Evolutionary conservation across 2,888 invertebrate genomes (phyloP), one percentile per base, ranked within the genome.

Genomic region (Glaucopsyche alexis): DNA sequence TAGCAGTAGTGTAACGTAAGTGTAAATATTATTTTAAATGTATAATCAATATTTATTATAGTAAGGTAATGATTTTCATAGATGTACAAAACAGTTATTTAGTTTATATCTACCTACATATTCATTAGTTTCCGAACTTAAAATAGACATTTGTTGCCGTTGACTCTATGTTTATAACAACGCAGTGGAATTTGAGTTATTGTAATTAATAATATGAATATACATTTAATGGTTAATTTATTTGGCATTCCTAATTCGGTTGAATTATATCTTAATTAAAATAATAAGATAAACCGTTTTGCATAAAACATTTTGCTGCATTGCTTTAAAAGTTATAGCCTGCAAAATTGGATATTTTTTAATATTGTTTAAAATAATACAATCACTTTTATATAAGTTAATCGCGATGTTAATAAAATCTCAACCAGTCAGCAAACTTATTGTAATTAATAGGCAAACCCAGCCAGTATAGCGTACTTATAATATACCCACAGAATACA

Each of bases 21-120:
- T 71, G 71, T 71, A 71, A 60, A 71, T 71, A 71, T 42, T 71
- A 71, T 71, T 64, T 71, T 71, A 71, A 71, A 45, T 71, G 73
- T 71, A 73, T 67, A 19, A 71, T 49, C 49, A 69, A 29, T 69
- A 69, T 67, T 67, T 69, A 69, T 69, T 69, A 40, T 40, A 5
- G 7, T 69, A 69, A 69, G 49, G 19, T 49, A 29, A 11, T 42
- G 69, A 47, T 49, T 69, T 69, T 14, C 40, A 65, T 65, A 65
- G 14, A 29, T 69, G 69, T 69, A 69, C 47, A 69, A 67, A 69
- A 47, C 49, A 29, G 69, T 69, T 69, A 69, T 69, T 69, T 69
- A 69, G 69, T 69, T 69, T 69, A 69, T 69, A 69, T 69, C 47
- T 29, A 11, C 19, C 47, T 29, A 16, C 19, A 47, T 60, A 13